phyloP scores from a whole-genome alignment of 1,140 invertebrate genomes.

The Drosophila punjabiensis region DNA sequence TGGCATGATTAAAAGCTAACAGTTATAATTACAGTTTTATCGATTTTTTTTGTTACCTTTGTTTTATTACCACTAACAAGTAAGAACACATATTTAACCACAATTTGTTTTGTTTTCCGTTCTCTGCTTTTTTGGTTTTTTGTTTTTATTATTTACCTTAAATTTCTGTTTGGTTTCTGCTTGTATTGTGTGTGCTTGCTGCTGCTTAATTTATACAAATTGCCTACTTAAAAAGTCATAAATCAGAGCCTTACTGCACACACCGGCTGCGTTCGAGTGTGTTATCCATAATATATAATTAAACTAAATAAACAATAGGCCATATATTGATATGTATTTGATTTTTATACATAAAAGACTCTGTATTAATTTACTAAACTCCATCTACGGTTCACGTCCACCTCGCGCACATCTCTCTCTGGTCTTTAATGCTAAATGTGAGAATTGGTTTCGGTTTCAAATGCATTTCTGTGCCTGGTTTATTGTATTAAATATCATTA shows the following conservation, averaged over 20 bases:
- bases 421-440: slow-evolving; percentile 39
- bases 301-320: slow-evolving; percentile 84
- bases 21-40: slow-evolving; percentile 59
- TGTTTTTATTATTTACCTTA: slow-evolving; percentile 16
- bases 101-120: slow-evolving; percentile 73
- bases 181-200: slow-evolving; percentile 44
- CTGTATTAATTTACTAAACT: slow-evolving; percentile 72
- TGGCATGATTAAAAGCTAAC: slow-evolving; percentile 80
- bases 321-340: slow-evolving; percentile 85
- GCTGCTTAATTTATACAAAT: slow-evolving; percentile 78
- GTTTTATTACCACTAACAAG: slow-evolving; percentile 82
- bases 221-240: slow-evolving; percentile 81
- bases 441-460: slow-evolving; percentile 69
- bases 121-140: slow-evolving; percentile 19
- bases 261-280: slow-evolving; percentile 54
- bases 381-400: slow-evolving; percentile 22
- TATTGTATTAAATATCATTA: slow-evolving; percentile 16
- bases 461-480: slow-evolving; percentile 77
- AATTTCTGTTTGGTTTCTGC: slow-evolving; percentile 35
- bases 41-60: slow-evolving; percentile 59
- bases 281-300: slow-evolving; percentile 62
- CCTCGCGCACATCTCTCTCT: slow-evolving; percentile 8
- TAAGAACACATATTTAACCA: slow-evolving; percentile 85
- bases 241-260: slow-evolving; percentile 73
- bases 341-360: slow-evolving; percentile 85